Base-by-base conservation (phyloP, 2,113 vertebrate species). In the Casuarius casuarius region DNA sequence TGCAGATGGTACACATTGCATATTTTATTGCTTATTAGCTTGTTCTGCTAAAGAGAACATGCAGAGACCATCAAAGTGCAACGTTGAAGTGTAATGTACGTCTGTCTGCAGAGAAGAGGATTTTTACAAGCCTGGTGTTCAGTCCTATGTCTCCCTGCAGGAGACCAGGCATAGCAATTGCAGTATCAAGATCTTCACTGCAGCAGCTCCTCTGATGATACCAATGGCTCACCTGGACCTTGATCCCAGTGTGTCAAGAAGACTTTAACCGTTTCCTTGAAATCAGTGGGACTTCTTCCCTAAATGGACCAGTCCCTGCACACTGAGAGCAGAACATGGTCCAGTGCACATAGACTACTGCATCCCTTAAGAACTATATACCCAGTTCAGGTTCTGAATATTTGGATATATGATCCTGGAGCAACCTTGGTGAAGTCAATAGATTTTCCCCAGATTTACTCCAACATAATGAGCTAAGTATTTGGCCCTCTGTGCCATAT, bases 211-310 rank as follows among this genome's bases (percentile, higher is more conserved):
- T 86, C 10, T 58, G 42, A 40, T 18, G 54, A 51, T 22, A 29
- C 8, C 51, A 46, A 8, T 23, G 13, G 14, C 48, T 21, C 19
- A 22, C 29, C 38, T 29, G 35, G 29, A 54, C 48, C 22, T 61
- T 0, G 0, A 65, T 48, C 17, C 46, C 18, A 33, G 1, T 0
- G 6, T 3, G 11, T 14, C 0, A 0, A 72, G 35, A 42, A 70
- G 22, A 78, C 16, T 54, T 67, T 78, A 35, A 7, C 3, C 12
- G 15, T 1, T 4, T 79, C 11, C 77, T 90, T 56, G 65, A 66
- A 58, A 44, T 21, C n/a, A 84, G 7, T 0, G 0, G n/a, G 35
- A 54, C n/a, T 44, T 54, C 63, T 62, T 59, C 48, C 19, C 42
- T 18, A 20, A 46, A 19, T 14, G 28, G 22, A 63, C 23, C 33